Base-by-base conservation (phyloP, 2,113 vertebrate genomes). In the Rhombomys opimus region DNA sequence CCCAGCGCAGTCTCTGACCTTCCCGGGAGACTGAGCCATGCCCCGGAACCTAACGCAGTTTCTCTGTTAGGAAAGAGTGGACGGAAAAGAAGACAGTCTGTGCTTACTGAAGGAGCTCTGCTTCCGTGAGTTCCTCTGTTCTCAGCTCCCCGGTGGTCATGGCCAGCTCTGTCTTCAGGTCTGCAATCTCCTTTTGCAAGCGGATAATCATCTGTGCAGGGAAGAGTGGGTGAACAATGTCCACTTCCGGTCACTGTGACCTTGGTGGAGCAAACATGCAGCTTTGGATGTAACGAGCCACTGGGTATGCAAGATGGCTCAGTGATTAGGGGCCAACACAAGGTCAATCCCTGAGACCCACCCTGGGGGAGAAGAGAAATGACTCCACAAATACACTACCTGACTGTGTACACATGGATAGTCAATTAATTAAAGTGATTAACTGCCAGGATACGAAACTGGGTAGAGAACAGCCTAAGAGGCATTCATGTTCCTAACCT, bases 181-280 rank as follows among this genome's bases (percentile, higher is more conserved):
- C 98, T 96, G 99, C 99, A 95, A 99, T 98, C 98, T 99, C 99
- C 91, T 98, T 99, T 96, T 99, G 99, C 95, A 99, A 98, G 89
- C 98, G 99, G 3, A 97, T 35, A 90, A 99, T 99, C 94, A 99
- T 75, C 99, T 99, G 91, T 50, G 96, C 97, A 98, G 9, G 98
- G 63, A 12, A 97, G 97, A 65, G 38, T 2, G 5, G 97, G 81
- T 97, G 96, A 97, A 23, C 5, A 87, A 54, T 54, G 94, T 95
- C 23, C 72, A 89, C 61, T 95, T 90, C 52, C 97, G 91, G 90
- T 67, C 27, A 50, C 89, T 25, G 18, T 85, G 41, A 75, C 59
- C 81, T 93, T 87, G 46, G 35, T 30, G 73, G 81, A 85, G 82
- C 90, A 73, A 76, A 57, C 18, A 65, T 2, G 10, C 8, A 23